These are phyloP conservation scores for Julus scanicus DNA, from an alignment of 2,888 invertebrate species.

Conservation along the genomic window DNA sequence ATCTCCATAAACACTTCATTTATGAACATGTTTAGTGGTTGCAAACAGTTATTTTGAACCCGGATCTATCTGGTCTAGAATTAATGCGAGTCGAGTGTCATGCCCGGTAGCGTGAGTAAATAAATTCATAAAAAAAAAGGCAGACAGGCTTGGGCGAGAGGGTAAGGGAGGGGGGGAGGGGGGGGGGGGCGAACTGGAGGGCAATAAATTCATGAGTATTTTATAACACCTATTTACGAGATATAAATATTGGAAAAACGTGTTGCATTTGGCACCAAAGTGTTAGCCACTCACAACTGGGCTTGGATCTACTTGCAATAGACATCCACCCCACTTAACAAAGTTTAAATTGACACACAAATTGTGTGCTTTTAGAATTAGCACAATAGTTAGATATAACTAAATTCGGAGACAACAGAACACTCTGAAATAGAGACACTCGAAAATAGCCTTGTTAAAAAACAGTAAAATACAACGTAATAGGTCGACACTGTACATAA, in stretches of 20 bases:
- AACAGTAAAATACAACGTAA: conserved; percentile 4
- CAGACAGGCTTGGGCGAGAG: background rate
- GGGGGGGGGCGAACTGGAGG: background rate
- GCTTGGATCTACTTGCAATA: conserved; percentile 24
- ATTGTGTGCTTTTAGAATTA: background rate
- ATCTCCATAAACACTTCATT: background rate
- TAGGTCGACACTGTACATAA: too few relatives aligned
- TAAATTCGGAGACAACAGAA: background rate
- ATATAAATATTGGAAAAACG: conserved; percentile 42
- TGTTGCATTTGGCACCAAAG: conserved; percentile 42
- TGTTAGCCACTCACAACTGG: conserved; percentile 42
- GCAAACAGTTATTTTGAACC: background rate
- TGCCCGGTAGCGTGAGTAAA: background rate
- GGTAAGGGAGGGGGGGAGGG: background rate
- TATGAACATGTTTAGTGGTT: background rate
- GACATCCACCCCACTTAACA: background rate
- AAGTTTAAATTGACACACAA: background rate
- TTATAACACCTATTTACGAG: conserved; percentile 50
- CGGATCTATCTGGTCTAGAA: conserved; percentile 30
- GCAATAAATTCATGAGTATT: conserved; percentile 50
- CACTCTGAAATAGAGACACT: background rate
- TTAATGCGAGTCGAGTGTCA: background rate
- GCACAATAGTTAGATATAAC: conserved; percentile 35
- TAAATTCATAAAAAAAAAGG: background rate
- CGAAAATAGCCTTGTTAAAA: conserved; percentile 3